Evolutionary conservation across 1,140 invertebrate species (phyloP).

Genomic region (Drosophila bocqueti): DNA sequence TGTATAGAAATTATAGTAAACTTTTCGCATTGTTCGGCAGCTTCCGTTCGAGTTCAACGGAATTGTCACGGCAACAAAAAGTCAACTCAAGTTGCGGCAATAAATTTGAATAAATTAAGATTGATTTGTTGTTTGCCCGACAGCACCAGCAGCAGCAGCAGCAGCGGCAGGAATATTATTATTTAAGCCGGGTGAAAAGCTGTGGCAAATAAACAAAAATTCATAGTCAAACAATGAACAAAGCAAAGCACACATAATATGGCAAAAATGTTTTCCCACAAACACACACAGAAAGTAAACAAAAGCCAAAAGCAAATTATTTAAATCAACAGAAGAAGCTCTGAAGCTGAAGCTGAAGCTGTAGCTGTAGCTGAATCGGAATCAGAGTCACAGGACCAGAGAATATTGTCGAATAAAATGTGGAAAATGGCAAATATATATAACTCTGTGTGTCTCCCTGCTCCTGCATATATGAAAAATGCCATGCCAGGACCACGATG

Average conservation of each 20-base stretch:
- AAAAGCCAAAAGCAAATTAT: conserved; percentile 74
- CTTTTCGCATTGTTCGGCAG: conserved; percentile 39
- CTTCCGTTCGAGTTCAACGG: conserved; percentile 40
- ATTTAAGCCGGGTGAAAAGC: conserved; percentile 43
- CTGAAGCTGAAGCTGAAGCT: not conserved
- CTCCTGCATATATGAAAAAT: conserved; percentile 64
- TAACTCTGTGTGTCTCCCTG: conserved; percentile 12
- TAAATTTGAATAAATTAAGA: conserved; percentile 79
- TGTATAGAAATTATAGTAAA: conserved; percentile 30
- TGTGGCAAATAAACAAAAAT: conserved; percentile 65
- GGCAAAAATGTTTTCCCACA: conserved; percentile 48
- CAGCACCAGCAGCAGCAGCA: conserved; percentile 7
- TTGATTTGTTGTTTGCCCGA: conserved; percentile 66
- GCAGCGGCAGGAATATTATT: conserved; percentile 13
- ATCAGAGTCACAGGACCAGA: conserved; percentile 29
- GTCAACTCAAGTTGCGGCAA: conserved; percentile 43
- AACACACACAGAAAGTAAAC: conserved; percentile 47
- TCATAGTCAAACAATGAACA: conserved; percentile 68
- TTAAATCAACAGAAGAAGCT: conserved; percentile 70
- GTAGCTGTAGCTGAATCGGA: conserved; percentile 1
- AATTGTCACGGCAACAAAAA: conserved; percentile 28
- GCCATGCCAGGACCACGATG: conserved; percentile 31
- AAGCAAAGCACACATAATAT: conserved; percentile 64
- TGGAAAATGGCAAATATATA: conserved; percentile 59
- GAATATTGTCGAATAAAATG: conserved; percentile 76